Evolutionary conservation across 2,888 invertebrate genomes (phyloP), one percentile per base, ranked within the genome.

Genomic region (Vandiemenella viatica): DNA sequence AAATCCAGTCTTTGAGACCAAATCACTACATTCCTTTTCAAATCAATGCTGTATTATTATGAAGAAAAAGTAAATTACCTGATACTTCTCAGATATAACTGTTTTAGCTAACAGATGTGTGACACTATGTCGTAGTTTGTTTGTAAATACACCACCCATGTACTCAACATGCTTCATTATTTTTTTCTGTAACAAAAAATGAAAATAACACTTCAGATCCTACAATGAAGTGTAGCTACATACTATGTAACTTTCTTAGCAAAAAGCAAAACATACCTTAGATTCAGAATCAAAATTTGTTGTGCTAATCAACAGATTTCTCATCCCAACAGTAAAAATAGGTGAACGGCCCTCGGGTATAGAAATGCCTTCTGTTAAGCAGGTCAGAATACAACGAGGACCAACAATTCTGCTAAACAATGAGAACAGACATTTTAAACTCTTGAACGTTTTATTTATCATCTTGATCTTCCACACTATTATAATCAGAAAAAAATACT

Each of bases 251-350:
- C 7, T 26, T 26, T 26, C 26, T 26, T 26, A 2, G n/a, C 2
- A 4, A 32, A 32, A 32, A 32, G 2, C 32, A 32, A 3, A 2
- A 2, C 2, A 32, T 32, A 32, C 32, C 32, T 32, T 32, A 10
- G n/a, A 2, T 4, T 32, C 32, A 4, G 10, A 10, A 2, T 32
- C 4, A 38, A 71, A 59, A 57, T 67, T 66, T 53, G 84, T 83
- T 15, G 77, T 75, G 3, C 80, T 79, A 20, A 88, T 67, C 5
- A 79, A 70, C 19, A 84, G 64, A 17, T 76, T 75, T 56, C 76
- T 70, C 91, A 93, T 89, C 0, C 88, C 84, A 44, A 85, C 74
- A 19, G 83, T 85, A 59, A 76, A 88, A 1, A 92, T 76, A 0
- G 92, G 89, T 59, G 77, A 79, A 0, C 74, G 73, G 5, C 77